Conservation (phyloP, 2,888 invertebrate species). For the Herminia tarsipennalis region DNA sequence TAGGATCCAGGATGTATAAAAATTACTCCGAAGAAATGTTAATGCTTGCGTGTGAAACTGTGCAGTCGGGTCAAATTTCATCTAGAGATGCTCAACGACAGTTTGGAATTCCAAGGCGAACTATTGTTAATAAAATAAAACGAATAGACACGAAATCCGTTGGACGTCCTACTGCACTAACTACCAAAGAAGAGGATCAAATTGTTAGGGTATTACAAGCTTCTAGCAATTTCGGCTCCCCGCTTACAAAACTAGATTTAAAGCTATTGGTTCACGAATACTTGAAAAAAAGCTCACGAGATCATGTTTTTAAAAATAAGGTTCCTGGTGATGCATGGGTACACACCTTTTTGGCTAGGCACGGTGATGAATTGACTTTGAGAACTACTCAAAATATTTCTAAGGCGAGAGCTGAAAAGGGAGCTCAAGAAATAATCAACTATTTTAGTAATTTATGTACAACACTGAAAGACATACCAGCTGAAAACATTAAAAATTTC, state of each 20-base stretch:
- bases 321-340: neutral
- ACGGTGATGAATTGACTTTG: neutral
- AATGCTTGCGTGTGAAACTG: neutral
- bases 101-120: constrained; percentile 7
- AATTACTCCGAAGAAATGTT: neutral
- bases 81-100: constrained; percentile 9
- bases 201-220: neutral
- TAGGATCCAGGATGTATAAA: neutral
- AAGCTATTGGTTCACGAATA: neutral
- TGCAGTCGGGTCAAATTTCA: neutral
- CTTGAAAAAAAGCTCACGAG: neutral
- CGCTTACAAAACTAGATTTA: neutral
- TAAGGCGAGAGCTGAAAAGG: constrained; percentile 25
- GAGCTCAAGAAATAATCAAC: neutral
- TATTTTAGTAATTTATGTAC: neutral
- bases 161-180: constrained; percentile 2
- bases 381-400: constrained; percentile 31
- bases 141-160: constrained; percentile 1
- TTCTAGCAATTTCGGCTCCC: neutral
- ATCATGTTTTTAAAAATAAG: neutral
- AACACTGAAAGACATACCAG: constrained; percentile 6
- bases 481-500: constrained; percentile 18
- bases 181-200: neutral
- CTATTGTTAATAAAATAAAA: constrained; percentile 6
- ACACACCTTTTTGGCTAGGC: neutral